phyloP scores from a whole-genome alignment of 2,113 vertebrate genomes.

The Sula dactylatra region DNA sequence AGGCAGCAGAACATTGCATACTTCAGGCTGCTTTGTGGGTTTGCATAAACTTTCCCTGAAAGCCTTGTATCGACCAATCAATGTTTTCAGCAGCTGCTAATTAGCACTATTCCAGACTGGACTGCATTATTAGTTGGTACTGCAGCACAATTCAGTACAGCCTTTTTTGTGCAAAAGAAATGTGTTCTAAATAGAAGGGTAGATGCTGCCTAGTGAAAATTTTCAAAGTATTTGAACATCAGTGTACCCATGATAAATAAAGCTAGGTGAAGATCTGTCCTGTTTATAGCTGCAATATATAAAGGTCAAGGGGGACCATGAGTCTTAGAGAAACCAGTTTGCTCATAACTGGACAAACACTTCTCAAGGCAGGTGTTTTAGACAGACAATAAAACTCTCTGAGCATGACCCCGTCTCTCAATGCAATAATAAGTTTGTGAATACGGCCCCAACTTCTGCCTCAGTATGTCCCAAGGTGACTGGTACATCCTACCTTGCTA shows the following conservation, averaged over 20 bases:
- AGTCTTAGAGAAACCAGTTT: slow-evolving; percentile 30
- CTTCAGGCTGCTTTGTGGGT: not conserved
- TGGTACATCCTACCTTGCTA: not conserved
- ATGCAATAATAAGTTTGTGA: not conserved
- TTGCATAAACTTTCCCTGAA: not conserved
- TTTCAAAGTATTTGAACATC: not conserved
- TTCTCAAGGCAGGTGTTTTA: slow-evolving; percentile 22
- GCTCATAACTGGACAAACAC: slow-evolving; percentile 46
- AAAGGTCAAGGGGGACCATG: slow-evolving; percentile 27
- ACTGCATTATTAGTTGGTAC: not conserved
- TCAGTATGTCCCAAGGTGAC: not conserved
- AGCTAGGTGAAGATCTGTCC: not conserved
- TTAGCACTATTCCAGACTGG: not conserved
- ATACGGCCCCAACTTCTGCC: not conserved
- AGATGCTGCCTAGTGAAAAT: not conserved
- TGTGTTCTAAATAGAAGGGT: not conserved
- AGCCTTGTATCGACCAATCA: not conserved
- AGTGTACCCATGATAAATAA: not conserved
- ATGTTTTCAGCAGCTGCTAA: slow-evolving; percentile 1
- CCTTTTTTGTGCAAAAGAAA: not conserved
- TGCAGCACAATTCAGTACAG: not conserved
- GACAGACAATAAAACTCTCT: slow-evolving; percentile 19
- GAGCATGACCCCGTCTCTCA: not conserved
- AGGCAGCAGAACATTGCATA: not conserved
- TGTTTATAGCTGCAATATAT: slow-evolving; percentile 47